Base-by-base conservation (phyloP, 2,113 vertebrate species). In the Syrmaticus mikado region DNA sequence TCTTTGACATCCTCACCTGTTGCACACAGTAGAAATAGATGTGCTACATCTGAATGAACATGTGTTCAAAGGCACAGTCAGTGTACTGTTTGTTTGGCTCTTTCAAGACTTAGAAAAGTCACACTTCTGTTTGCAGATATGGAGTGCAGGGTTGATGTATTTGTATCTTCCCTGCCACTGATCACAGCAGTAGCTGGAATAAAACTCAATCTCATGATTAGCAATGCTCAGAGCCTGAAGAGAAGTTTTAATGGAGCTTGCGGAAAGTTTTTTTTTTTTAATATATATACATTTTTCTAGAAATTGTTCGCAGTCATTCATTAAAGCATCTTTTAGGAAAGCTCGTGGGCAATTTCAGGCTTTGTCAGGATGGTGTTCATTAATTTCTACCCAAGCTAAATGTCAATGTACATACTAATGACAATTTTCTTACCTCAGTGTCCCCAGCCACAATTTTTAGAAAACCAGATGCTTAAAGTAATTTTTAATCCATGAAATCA, bases 291-390 rank as follows among this genome's bases (percentile, higher is more conserved):
- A 53, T 55, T 55, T 32, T 32, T 1, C 85, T 81, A 25, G 38
- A 92, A 86, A 82, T 92, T 79, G 68, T 88, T 96, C 46, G 27
- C 81, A 60, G 72, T 86, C n/a, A 21, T 93, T 93, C 86, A n/a
- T 55, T 87, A 90, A 88, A 95, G 43, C 68, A 36, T 93, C 30
- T 94, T 94, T 58, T 86, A 79, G 73, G 62, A 95, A 87, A 75
- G 65, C 87, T 94, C 60, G 22, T 4, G 10, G 76, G 89, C 72
- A 88, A 61, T 94, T 92, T 93, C 58, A 80, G 82, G n/a, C 60
- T 92, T 85, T 94, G 87, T 66, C 82, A 64, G 61, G 68, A 92
- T 74, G 48, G 68, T 87, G 82, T 79, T 96, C 89, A 78, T 96
- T 91, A 90, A 85, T 61, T 92, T 94, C 76, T 32, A 90, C 57